Conservation (phyloP, 2,113 vertebrate genomes). For the Macaca fascicularis region T2T-MFA8v1.1 NC_088389.1:45813001-45813500, state of each 20-base stretch:
- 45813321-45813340: neutral
- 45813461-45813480: slow-evolving; percentile 10
- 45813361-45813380: slow-evolving; percentile 17
- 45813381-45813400: neutral
- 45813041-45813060: slow-evolving; percentile 31
- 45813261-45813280: slow-evolving; percentile 20
- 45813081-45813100: neutral
- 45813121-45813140: slow-evolving; percentile 11
- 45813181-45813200: slow-evolving; percentile 16
- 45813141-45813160: neutral
- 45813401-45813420: neutral
- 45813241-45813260: neutral
- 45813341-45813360: slow-evolving; percentile 19
- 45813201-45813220: slow-evolving; percentile 5
- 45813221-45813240: neutral
- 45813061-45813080: slow-evolving; percentile 30
- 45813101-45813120: neutral
- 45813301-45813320: slow-evolving; percentile 32
- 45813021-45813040: slow-evolving; percentile 34
- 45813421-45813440: slow-evolving; percentile 25
- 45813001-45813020: slow-evolving; percentile 44
- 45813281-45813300: slow-evolving; percentile 25
- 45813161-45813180: neutral
- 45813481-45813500: neutral
- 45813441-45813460: neutral